Evolutionary conservation across 2,113 vertebrate species (phyloP).

Genomic region (Boleophthalmus pectinirostris): DNA sequence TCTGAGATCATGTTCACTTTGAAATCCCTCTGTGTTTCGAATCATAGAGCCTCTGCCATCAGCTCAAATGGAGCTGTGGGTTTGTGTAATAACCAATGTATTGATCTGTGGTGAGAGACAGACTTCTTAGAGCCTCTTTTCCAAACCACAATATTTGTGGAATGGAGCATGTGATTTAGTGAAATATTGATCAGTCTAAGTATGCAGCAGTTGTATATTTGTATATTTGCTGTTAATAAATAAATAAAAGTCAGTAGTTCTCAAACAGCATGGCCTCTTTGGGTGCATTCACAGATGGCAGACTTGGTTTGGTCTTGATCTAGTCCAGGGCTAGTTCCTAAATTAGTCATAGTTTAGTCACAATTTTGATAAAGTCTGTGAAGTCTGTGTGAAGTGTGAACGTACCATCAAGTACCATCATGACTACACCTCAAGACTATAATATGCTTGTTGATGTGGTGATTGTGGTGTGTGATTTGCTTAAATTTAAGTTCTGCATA

Average conservation of each 20-base stretch:
- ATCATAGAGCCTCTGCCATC: constrained; percentile 19
- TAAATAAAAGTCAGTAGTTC: constrained; percentile 17
- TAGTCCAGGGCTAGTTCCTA: too few relatives aligned
- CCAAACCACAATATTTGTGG: constrained; percentile 27
- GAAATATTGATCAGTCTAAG: constrained; percentile 35
- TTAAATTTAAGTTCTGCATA: constrained; percentile 24
- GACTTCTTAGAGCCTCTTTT: not conserved
- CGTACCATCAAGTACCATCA: not conserved
- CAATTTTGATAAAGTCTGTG: too few relatives aligned
- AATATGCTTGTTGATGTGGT: not conserved
- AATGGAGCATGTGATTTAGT: constrained; percentile 22
- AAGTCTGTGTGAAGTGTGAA: not conserved
- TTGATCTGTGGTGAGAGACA: constrained; percentile 21
- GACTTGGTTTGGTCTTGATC: too few relatives aligned
- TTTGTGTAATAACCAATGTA: constrained; percentile 4
- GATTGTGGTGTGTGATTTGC: too few relatives aligned
- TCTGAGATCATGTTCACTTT: constrained; percentile 45
- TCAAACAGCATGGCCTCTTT: not conserved
- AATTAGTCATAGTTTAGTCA: too few relatives aligned
- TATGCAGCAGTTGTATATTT: constrained; percentile 18
- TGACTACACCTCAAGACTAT: not conserved
- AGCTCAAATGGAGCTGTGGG: not conserved
- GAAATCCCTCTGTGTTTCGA: constrained; percentile 40
- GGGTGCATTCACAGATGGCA: too few relatives aligned
- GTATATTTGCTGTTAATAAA: constrained; percentile 25